A percentile compares a stretch with the other conserved stretches of the same genome.
These are phyloP conservation scores for Caradrina kadenii DNA, from an alignment of 2,888 invertebrate genomes.

Conservation along the genomic window DNA sequence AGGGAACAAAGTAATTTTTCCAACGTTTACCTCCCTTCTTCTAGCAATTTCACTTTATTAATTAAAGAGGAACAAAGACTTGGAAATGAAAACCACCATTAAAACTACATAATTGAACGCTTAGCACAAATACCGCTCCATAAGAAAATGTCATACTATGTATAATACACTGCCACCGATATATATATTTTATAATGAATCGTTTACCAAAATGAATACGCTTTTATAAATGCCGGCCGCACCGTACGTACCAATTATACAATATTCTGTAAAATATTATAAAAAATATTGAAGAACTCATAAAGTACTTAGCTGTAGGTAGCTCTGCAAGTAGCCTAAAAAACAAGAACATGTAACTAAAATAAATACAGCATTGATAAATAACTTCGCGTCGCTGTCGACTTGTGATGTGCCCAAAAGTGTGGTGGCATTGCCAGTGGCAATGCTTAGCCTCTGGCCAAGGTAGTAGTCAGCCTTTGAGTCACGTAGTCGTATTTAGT, in stretches of 20 bases:
- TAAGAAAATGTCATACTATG: background rate
- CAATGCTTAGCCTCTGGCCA: too few species aligned
- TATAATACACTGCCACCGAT: background rate
- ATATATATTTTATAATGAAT: conserved; percentile 5
- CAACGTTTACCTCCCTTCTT: conserved; percentile 1
- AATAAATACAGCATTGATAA: too few species aligned
- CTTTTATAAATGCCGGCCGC: background rate
- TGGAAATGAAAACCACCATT: background rate
- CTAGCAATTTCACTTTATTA: conserved; percentile 10
- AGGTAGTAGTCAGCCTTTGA: too few species aligned
- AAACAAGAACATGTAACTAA: too few species aligned
- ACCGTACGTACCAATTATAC: background rate
- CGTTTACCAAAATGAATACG: conserved; percentile 15
- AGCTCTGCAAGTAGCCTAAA: too few species aligned
- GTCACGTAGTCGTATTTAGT: background rate
- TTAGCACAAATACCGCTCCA: background rate
- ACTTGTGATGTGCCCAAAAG: too few species aligned
- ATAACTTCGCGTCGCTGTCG: too few species aligned
- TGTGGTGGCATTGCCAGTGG: too few species aligned
- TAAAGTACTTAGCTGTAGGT: too few species aligned
- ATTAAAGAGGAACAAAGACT: conserved; percentile 7
- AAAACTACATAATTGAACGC: background rate
- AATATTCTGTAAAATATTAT: background rate
- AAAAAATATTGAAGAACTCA: background rate
- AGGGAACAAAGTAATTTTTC: conserved; percentile 11